Evolutionary conservation across 2,888 invertebrate species (phyloP).

Genomic region (Rhagium mordax): DNA sequence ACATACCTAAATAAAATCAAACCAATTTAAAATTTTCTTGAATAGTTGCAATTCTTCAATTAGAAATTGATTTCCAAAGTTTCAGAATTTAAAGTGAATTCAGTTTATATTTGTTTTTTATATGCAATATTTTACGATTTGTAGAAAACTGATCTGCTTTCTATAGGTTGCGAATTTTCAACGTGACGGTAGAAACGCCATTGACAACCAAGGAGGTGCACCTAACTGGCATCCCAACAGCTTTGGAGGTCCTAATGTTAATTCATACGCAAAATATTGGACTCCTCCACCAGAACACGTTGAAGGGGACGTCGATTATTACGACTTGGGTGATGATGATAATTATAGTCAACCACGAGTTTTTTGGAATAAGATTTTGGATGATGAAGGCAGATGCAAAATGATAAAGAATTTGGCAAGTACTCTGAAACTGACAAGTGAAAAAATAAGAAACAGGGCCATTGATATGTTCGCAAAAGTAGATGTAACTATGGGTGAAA

Average conservation of each 20-base stretch:
- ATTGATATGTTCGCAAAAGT: conserved; percentile 85
- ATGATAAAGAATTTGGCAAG: conserved; percentile 84
- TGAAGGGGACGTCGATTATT: conserved; percentile 83
- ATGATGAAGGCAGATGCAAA: conserved; percentile 79
- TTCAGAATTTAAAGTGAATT: too few relatives aligned
- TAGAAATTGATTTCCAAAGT: too few relatives aligned
- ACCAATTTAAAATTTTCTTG: too few relatives aligned
- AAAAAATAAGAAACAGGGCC: conserved; percentile 87
- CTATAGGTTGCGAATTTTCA: conserved; percentile 83
- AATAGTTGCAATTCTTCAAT: too few relatives aligned
- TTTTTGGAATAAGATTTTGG: conserved; percentile 87
- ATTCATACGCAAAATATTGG: conserved; percentile 74
- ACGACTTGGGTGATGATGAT: conserved; percentile 84
- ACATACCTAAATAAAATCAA: too few relatives aligned
- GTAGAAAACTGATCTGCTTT: neutral
- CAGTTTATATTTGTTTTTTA: too few relatives aligned
- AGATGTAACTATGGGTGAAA: conserved; percentile 80
- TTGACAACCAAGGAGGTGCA: conserved; percentile 86
- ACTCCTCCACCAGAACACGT: conserved; percentile 73
- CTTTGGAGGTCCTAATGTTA: conserved; percentile 87
- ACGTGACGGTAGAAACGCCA: conserved; percentile 86
- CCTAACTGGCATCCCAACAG: conserved; percentile 98
- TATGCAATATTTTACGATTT: too few relatives aligned
- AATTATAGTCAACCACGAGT: conserved; percentile 87
- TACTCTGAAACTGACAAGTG: conserved; percentile 81